Conservation (phyloP, 2,113 vertebrate species). For the Halichoeres trimaculatus region DNA sequence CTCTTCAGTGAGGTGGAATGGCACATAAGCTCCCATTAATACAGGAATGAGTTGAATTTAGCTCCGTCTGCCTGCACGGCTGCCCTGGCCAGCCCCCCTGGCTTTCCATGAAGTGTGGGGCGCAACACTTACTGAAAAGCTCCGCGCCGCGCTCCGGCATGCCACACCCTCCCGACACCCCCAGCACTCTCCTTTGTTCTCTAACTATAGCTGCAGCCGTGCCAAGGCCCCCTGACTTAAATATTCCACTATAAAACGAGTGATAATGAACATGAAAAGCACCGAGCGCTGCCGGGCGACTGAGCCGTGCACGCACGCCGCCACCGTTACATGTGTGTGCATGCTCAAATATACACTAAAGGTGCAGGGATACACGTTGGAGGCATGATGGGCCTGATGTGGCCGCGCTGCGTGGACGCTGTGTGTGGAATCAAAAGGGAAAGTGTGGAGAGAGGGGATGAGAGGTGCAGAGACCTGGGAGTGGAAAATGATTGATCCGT, state of each 20-base stretch:
- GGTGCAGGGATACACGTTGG: slow-evolving; percentile 21
- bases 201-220: slow-evolving; percentile 84
- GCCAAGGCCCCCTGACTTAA: slow-evolving; percentile 81
- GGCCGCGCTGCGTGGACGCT: slow-evolving; percentile 42
- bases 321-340: slow-evolving; percentile 51
- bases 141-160: slow-evolving; percentile 73
- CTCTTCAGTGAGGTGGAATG: slow-evolving; percentile 80
- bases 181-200: slow-evolving; percentile 80
- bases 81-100: slow-evolving; percentile 64
- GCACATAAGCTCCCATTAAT: slow-evolving; percentile 86
- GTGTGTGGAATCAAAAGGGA: slow-evolving; percentile 64
- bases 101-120: slow-evolving; percentile 83
- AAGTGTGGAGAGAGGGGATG: slow-evolving; percentile 74
- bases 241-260: slow-evolving; percentile 86
- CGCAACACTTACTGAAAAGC: slow-evolving; percentile 82
- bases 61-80: slow-evolving; percentile 79
- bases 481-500: slow-evolving; percentile 82
- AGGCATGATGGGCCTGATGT: slow-evolving; percentile 7
- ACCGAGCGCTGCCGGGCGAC: slow-evolving; percentile 66
- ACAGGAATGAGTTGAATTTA: slow-evolving; percentile 88
- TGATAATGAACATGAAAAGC: slow-evolving; percentile 81
- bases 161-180: slow-evolving; percentile 76
- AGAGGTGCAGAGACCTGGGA: slow-evolving; percentile 67
- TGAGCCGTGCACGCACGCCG: slow-evolving; percentile 47
- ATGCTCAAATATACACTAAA: slow-evolving; percentile 45